A percentile compares a stretch with the other conserved stretches of the same genome.
Conservation (phyloP, 2,888 invertebrate species). For the Mechanitis messenoides region DNA sequence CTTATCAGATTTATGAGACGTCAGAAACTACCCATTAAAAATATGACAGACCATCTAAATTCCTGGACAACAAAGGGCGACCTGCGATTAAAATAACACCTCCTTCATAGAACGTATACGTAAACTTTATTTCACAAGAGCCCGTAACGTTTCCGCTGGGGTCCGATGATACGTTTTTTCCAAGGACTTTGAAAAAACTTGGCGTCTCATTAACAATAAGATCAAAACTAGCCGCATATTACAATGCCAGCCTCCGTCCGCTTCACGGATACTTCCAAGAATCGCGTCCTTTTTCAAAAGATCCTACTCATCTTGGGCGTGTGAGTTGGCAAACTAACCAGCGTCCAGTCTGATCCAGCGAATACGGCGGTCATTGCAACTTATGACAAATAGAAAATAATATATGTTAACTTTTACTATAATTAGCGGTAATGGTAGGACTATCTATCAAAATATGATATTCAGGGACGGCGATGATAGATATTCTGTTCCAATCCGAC, state of each 20-base stretch:
- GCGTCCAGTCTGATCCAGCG: slow-evolving; percentile 7
- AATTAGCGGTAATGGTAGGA: too few species aligned
- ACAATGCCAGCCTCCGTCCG: slow-evolving; percentile 72
- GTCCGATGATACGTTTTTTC: slow-evolving; percentile 71
- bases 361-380: too few species aligned
- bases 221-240: slow-evolving; percentile 75
- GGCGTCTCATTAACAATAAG: slow-evolving; percentile 76
- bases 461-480: too few species aligned
- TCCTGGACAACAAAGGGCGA: slow-evolving; percentile 72
- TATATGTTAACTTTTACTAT: too few species aligned
- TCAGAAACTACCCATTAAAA: slow-evolving; percentile 69
- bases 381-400: too few species aligned
- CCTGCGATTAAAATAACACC: slow-evolving; percentile 76
- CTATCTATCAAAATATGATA: too few species aligned
- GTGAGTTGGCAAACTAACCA: slow-evolving; percentile 59
- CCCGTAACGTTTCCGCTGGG: slow-evolving; percentile 75
- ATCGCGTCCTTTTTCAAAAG: slow-evolving; percentile 70
- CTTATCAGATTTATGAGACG: slow-evolving; percentile 37
- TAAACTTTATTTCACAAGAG: slow-evolving; percentile 72
- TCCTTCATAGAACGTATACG: slow-evolving; percentile 71
- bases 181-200: slow-evolving; percentile 68
- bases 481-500: too few species aligned
- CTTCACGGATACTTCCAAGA: slow-evolving; percentile 66
- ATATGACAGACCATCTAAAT: slow-evolving; percentile 75
- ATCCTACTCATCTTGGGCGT: slow-evolving; percentile 71